Base-by-base conservation (phyloP, 2,888 invertebrate species). In the Netelia melanura region DNA sequence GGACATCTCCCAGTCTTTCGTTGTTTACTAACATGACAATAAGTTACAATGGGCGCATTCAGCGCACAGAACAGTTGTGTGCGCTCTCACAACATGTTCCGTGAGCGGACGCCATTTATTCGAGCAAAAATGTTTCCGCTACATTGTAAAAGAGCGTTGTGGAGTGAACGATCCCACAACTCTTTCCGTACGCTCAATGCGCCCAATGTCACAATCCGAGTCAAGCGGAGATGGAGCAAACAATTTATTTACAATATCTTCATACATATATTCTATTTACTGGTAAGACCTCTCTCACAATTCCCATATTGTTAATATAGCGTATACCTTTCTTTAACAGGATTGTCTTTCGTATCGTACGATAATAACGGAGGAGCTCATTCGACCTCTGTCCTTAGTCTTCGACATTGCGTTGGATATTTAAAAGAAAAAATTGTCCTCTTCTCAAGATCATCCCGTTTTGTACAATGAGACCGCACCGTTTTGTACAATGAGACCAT, bases 161-260 rank as follows among this genome's bases (percentile, higher is more conserved):
- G 1, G 0, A 21, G 21, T 21, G 21, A 21, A 1, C 21, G 21
- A 21, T 21, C 21, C 21, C 21, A 1, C 21, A 21, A 21, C 21
- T 21, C 1, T 21, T 21, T 1, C 1, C 21, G 21, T 21, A 21
- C 21, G 21, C 21, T 1, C 0, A 21, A 21, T 21, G 21, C 21
- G 21, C 1, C 21, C 21, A 21, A 38, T 38, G 38, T 6, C 38
- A 5, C 38, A 38, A 38, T 38, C 6, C 38, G 38, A 38, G 38
- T 38, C 6, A 38, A 38, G 38, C 0, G 38, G 38, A 38, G 11
- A 48, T 48, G 48, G 54, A 81, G 74, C 38, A 67, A 72, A 71
- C 23, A 61, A 38, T 84, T 84, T 84, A 84, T 84, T 84, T 84
- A 84, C 84, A 84, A 75, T 54, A 72, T 72, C 23, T 44, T 54